These are phyloP conservation scores for Danaus melanippus DNA, from an alignment of 1,140 invertebrate species.

Conservation along the genomic window DNA sequence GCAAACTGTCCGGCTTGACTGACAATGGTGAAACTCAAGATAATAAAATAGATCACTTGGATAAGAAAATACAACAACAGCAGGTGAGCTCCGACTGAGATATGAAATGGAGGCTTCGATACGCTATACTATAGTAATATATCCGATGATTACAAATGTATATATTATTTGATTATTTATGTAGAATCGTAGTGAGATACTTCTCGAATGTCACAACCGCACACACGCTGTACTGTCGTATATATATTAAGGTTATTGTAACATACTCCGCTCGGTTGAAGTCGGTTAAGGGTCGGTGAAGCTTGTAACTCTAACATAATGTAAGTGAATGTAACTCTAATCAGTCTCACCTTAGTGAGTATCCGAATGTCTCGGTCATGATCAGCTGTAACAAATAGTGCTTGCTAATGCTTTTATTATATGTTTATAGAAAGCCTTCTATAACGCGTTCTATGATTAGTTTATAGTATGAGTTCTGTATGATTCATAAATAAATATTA, in stretches of 20 bases:
- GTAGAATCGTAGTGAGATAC: no score
- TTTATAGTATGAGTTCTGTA: slow-evolving; percentile 24
- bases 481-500: slow-evolving; percentile 46
- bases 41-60: slow-evolving; percentile 54
- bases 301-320: no score
- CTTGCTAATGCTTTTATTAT: slow-evolving; percentile 50
- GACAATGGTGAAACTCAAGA: slow-evolving; percentile 25
- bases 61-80: slow-evolving; percentile 61
- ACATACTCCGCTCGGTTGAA: neutral
- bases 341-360: no score
- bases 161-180: neutral
- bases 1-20: slow-evolving; percentile 42
- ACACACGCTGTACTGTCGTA: neutral
- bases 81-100: slow-evolving; percentile 46
- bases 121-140: no score
- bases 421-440: slow-evolving; percentile 10
- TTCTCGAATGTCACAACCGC: no score
- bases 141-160: slow-evolving; percentile 3
- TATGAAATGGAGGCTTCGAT: neutral
- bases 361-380: neutral
- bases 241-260: slow-evolving; percentile 2
- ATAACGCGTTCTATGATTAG: slow-evolving; percentile 4
- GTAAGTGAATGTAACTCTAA: no score
- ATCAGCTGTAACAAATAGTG: slow-evolving; percentile 37
- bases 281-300: no score